Conservation (phyloP, 2,888 invertebrate genomes). For the Vandiemenella viatica region DNA sequence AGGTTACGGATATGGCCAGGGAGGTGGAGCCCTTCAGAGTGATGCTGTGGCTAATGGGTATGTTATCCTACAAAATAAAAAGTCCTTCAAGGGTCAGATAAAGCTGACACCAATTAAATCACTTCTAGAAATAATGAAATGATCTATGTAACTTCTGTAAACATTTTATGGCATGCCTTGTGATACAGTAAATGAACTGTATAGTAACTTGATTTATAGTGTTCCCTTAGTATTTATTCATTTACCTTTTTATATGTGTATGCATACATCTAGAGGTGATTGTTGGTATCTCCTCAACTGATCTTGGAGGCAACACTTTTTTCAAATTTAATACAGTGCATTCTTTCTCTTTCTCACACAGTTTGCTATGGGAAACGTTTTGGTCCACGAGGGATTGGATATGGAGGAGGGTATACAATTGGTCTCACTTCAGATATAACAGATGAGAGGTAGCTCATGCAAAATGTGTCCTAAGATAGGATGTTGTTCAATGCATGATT, state of each 20-base stretch:
- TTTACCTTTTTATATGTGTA: too few relatives aligned
- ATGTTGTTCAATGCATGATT: too few relatives aligned
- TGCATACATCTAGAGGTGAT: too few relatives aligned
- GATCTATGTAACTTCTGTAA: too few relatives aligned
- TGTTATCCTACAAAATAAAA: constrained; percentile 29
- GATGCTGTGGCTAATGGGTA: constrained; percentile 68
- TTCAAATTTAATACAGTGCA: not conserved
- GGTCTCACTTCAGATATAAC: constrained; percentile 73
- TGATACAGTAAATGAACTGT: too few relatives aligned
- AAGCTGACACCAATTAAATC: not conserved
- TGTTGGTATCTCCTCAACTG: too few relatives aligned
- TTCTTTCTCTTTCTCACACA: constrained; percentile 26
- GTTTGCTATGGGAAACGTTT: constrained; percentile 93
- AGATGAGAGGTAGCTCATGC: constrained; percentile 54
- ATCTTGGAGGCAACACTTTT: not conserved
- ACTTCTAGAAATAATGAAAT: too few relatives aligned
- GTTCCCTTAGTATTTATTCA: too few relatives aligned
- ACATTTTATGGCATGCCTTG: too few relatives aligned
- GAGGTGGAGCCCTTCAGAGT: constrained; percentile 84
- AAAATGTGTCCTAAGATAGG: not conserved
- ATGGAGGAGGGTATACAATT: constrained; percentile 72
- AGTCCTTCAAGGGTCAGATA: not conserved
- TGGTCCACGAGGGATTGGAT: constrained; percentile 88
- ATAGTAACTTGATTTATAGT: too few relatives aligned
- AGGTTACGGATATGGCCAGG: constrained; percentile 94